Evolutionary conservation across 2,888 invertebrate species (phyloP), one percentile per base, ranked within the genome.

Genomic region (Apoderus coryli): DNA sequence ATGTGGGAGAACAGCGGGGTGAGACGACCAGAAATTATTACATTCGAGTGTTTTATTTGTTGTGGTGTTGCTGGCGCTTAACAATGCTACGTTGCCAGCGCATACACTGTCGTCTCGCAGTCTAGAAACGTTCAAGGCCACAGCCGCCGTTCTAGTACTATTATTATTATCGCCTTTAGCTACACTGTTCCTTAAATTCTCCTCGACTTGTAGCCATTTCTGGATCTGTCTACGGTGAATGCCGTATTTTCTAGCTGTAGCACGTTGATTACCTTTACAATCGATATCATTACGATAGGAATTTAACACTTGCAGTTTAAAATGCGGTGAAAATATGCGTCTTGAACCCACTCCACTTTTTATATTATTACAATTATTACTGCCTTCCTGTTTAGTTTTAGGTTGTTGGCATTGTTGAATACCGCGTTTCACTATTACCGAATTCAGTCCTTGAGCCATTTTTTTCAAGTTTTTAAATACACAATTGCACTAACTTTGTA

Each of bases 201-300:
- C 70, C 57, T 85, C 85, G 48, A 78, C 81, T 60, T 86, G 86
- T 42, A 88, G 62, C 86, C 86, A 88, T 65, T 88, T 86, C 60
- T 88, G 86, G 44, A 88, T 86, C 59, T 88, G 86, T 35, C 86
- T 69, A 34, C 86, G 69, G 56, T 88, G 86, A 41, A 88, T 86
- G 34, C 82, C 81, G 58, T 85, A 88, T 59, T 88, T 88, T 49
- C 86, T 70, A 36, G 86, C 86, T 10, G 86, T 88, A 3, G 86
- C 86, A 30, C 86, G 69, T 56, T 86, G 86, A 58, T 86, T 88
- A 29, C 85, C 85, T 49, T 84, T 78, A 59, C 86, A 86, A 55
- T 86, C 86, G 24, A 75, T 69, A 54, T 88, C 86, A 47, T 76
- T 72, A 42, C 85, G 68, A 56, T 85, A 88, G 25, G 86, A 85